Evolutionary conservation across 2,888 invertebrate genomes (phyloP).

Genomic region (Zygaena filipendulae): DNA sequence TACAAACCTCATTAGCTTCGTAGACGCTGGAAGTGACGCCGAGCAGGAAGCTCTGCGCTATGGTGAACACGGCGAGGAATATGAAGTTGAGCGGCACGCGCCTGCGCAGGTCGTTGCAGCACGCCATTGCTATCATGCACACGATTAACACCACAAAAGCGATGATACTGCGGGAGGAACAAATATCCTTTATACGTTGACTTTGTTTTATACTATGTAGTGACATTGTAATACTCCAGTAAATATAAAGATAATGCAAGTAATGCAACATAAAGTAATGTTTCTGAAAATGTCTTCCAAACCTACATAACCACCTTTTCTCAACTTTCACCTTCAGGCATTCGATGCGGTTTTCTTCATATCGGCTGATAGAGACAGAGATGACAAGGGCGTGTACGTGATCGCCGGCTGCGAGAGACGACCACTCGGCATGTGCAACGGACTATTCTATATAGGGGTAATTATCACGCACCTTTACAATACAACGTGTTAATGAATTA

Average conservation of each 20-base stretch:
- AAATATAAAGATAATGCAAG: too few species aligned
- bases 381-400: slow-evolving; percentile 69
- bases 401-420: slow-evolving; percentile 76
- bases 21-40: slow-evolving; percentile 73
- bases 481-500: too few species aligned
- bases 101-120: slow-evolving; percentile 82
- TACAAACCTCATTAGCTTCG: slow-evolving; percentile 67
- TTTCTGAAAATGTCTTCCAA: too few species aligned
- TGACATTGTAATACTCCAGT: too few species aligned
- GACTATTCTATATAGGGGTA: slow-evolving; percentile 74
- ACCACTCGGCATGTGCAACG: slow-evolving; percentile 73
- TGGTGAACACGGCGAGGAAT: slow-evolving; percentile 80
- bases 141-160: slow-evolving; percentile 72
- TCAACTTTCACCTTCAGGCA: too few species aligned
- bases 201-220: too few species aligned
- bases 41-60: slow-evolving; percentile 79
- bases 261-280: too few species aligned
- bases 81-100: slow-evolving; percentile 85
- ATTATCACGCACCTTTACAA: too few species aligned
- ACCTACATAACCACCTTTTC: too few species aligned
- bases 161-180: slow-evolving; percentile 23
- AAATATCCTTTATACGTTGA: not conserved
- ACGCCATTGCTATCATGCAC: slow-evolving; percentile 80
- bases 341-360: slow-evolving; percentile 86
- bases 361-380: slow-evolving; percentile 63